These are phyloP conservation scores for Cyprinodon brontotheroides DNA, from an alignment of 2,113 vertebrate species.

Conservation along the genomic window DNA sequence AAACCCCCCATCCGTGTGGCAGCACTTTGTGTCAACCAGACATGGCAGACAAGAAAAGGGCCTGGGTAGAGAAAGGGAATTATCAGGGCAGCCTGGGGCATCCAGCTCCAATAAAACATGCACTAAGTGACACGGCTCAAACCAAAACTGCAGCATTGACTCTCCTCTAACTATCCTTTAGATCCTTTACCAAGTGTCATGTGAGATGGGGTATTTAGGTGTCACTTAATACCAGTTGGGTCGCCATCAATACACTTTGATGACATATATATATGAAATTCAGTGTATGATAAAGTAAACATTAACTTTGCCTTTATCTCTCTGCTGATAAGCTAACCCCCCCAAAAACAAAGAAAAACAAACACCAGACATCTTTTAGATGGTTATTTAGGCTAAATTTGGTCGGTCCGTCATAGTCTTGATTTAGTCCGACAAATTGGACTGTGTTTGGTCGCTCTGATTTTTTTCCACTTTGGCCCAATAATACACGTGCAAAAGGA, in stretches of 20 bases:
- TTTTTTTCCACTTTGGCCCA: too few relatives aligned
- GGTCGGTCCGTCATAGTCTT: too few relatives aligned
- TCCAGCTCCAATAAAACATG: constrained; percentile 15
- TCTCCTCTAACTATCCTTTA: constrained; percentile 26
- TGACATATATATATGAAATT: neutral
- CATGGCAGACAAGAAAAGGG: constrained; percentile 68
- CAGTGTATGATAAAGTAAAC: neutral
- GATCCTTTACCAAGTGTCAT: constrained; percentile 30
- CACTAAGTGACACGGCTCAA: constrained; percentile 34
- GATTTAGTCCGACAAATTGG: too few relatives aligned
- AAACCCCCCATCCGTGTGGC: constrained; percentile 74
- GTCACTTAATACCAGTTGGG: constrained; percentile 23
- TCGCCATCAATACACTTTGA: neutral
- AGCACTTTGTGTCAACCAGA: constrained; percentile 79
- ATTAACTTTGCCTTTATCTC: neutral
- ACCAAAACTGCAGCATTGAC: constrained; percentile 42
- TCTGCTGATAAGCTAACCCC: neutral
- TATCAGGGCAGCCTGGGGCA: constrained; percentile 53
- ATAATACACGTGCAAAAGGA: too few relatives aligned
- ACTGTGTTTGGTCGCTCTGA: too few relatives aligned
- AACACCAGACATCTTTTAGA: too few relatives aligned
- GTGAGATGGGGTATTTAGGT: constrained; percentile 4
- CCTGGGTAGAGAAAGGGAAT: constrained; percentile 51
- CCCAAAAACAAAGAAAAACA: too few relatives aligned
- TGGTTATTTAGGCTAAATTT: too few relatives aligned